Base-by-base conservation (phyloP, 2,888 invertebrate genomes). In the Lepeophtheirus nordmannii region DNA sequence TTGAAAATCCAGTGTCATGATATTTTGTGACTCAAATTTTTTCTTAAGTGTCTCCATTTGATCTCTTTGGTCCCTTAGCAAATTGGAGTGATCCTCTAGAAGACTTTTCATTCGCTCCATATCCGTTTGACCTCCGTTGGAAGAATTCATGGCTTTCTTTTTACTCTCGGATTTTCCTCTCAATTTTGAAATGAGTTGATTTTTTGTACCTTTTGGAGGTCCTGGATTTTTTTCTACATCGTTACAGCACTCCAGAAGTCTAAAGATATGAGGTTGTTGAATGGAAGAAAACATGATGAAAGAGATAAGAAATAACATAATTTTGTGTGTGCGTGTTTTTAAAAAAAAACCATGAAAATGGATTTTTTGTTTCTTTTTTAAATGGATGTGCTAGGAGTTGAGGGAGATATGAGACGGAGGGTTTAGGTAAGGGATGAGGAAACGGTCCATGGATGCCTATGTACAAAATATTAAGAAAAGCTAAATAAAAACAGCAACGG, bases 201-300 rank as follows among this genome's bases (percentile, higher is more conserved):
- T 46, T 46, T 46, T 46, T 46, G 53, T n/a, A 46, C 53, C 53
- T 17, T 46, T 46, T 46, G 53, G 2, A 8, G 61, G 61, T 7
- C 61, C 61, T n/a, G 61, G 61, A 38, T 61, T 61, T 37, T 58
- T 58, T 20, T 61, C 61, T 38, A 61, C 39, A 61, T 61, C 61
- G 9, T 61, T 61, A 61, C 37, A 61, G 7, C 37, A 38, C 38
- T 61, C 61, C 38, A 61, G 9, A 7, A 61, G 37, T 61, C 61
- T 23, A 38, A 38, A 38, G 14, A 22, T 23, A 14, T 14, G 20
- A 58, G 58, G 30, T 58, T 58, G 14, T 58, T 46, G 53, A n/a
- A n/a, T 5, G 53, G 53, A 46, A 46, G 53, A 8, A 46, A 17
- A 46, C 53, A 46, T 46, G 2, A 5, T 46, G 53, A 46, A 46